Base-by-base conservation (phyloP, 2,113 vertebrate species). In the Cyprinus carpio region DNA sequence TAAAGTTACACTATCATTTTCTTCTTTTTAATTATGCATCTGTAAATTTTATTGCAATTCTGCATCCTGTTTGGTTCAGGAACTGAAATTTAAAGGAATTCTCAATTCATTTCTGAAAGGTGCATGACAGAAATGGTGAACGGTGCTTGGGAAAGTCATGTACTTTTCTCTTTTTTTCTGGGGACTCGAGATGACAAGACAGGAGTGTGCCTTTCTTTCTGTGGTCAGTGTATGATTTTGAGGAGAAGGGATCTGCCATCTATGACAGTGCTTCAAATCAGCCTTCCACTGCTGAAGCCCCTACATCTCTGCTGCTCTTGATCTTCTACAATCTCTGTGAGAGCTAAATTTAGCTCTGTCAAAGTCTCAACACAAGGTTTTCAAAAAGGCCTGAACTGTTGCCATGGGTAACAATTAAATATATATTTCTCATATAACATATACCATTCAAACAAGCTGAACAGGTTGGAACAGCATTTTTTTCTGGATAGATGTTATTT, bases 281-380 rank as follows among this genome's bases (percentile, higher is more conserved):
- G 40, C 40, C n/a, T 8, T 75, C 40, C 72, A 16, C 40, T 31
- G 72, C 72, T 27, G 75, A 77, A 34, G 27, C 51, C 49, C 75
- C 75, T 34, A 31, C 54, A 79, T 60, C 51, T 79, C 54, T 40
- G 37, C 54, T 79, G 51, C 76, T 79, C 76, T 62, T 79, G 56
- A 40, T 79, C 76, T 79, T 79, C 76, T 25, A 34, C 56, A 58
- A 40, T n/a, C 56, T 62, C 34, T 25, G 23, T 20, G 54, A 40
- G 76, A 62, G 76, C 76, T 79, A 79, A 79, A 79, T 29, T 79
- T 58, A 79, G 76, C 56, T 20, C 76, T 79, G 76, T 79, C 54
- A 2, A 79, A 79, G 31, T 79, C 31, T 60, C 29, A 40, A 13
- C 20, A 62, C 54, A 60, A 60, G 20, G 27, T 62, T 62, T 60